phyloP scores from a whole-genome alignment of 2,113 vertebrate species.

The Ceyx margarethae region DNA sequence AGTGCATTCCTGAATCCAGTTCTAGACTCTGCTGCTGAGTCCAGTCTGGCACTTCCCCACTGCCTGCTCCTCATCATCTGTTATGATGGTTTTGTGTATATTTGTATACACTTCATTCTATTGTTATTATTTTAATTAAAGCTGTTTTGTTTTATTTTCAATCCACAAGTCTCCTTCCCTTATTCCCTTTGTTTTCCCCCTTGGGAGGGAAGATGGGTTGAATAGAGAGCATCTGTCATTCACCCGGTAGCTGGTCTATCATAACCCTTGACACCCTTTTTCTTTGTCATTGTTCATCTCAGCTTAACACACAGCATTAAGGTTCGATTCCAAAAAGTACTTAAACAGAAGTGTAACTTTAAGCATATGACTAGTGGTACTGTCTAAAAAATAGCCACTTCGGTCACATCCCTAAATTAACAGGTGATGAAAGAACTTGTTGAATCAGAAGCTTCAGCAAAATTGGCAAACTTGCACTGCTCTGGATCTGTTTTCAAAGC shows the following conservation, averaged over 20 bases:
- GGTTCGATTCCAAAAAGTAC: background rate
- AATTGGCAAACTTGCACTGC: background rate
- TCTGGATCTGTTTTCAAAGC: background rate
- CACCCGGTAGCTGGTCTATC: background rate
- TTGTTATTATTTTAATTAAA: background rate
- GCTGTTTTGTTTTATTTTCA: background rate
- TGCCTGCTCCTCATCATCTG: background rate
- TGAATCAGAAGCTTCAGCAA: conserved; percentile 17
- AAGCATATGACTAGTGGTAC: conserved; percentile 14
- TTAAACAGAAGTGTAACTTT: background rate
- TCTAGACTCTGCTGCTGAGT: background rate
- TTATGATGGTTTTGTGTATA: background rate
- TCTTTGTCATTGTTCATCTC: background rate
- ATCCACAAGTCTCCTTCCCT: background rate
- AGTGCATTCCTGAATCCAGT: background rate
- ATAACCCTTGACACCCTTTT: background rate
- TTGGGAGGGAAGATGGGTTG: background rate
- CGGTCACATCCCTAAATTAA: background rate
- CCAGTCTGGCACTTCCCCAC: background rate
- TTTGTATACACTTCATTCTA: background rate
- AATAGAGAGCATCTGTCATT: background rate
- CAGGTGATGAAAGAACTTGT: conserved; percentile 10
- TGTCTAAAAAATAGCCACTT: conserved; percentile 18
- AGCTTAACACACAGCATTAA: conserved; percentile 15
- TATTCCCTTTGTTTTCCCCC: background rate